Evolutionary conservation across 2,888 invertebrate genomes (phyloP), one percentile per base, ranked within the genome.

Genomic region (Acrobasis repandana): DNA sequence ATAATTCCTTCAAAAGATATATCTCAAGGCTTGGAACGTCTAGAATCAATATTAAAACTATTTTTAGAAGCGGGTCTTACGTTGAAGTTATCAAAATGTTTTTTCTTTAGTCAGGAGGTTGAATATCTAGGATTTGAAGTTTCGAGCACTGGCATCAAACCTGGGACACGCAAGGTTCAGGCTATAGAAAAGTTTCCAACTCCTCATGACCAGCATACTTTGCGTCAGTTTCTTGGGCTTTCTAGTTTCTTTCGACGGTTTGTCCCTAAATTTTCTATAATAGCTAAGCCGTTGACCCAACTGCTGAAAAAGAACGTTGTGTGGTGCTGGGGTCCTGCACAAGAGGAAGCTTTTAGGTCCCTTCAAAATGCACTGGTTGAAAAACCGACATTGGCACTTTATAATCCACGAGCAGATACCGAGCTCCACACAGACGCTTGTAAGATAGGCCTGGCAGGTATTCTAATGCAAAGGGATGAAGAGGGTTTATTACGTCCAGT

Each of bases 1-100:
- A 61, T 66, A 2, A 52, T 65, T 1, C 18, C 63, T 18, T 64
- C 65, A 54, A 62, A 14, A 9, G 49, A 1, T 51, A 61, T 11
- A 34, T 51, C 10, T 15, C 16, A 56, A 20, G 58, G 57, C 0
- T 28, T 56, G n/a, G 8, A n/a, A 2, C 1, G 28, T 6, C 14
- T 56, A 14, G 56, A 56, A n/a, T 9, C 1, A 14, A 8, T 56
- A 9, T 28, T 56, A 0, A 1, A 56, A 28, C 0, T 18, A 5
- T n/a, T 56, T 1, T 4, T 1, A 20, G 9, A 43, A 1, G 20
- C n/a, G 1, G 20, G 20, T 14, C 28, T 56, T 14, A 46, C 56
- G 1, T 9, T 56, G 6, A 56, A 56, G 9, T 43, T 28, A 2
- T 56, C 20, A 28, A 61, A 61, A 18, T 61, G 46, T 33, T 16